Percentiles rank a stretch among this genome's conserved stretches.
These are phyloP conservation scores for Argentina silus DNA, from an alignment of 2,797 vertebrate genomes.

Conservation along the genomic window DNA sequence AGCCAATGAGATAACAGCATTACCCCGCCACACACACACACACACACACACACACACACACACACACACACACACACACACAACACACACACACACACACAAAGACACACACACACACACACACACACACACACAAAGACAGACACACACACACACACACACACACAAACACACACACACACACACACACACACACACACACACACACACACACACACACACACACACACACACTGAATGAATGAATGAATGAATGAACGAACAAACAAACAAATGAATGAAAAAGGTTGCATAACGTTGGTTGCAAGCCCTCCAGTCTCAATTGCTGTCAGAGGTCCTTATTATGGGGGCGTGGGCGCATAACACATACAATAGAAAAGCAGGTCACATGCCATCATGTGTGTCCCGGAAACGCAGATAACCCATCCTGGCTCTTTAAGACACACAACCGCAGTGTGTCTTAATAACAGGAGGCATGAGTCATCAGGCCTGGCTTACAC, in stretches of 20 bases:
- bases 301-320: slow-evolving; percentile 31
- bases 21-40: slow-evolving; percentile 9
- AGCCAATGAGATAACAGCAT: slow-evolving; percentile 30
- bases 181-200: slow-evolving; percentile 4
- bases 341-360: slow-evolving; percentile 27
- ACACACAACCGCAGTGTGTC: slow-evolving; percentile 57
- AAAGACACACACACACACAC: slow-evolving; percentile 21
- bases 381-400: slow-evolving; percentile 40
- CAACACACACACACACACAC: slow-evolving; percentile 14
- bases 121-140: slow-evolving; percentile 4
- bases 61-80: slow-evolving; percentile 14
- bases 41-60: slow-evolving; percentile 21
- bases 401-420: slow-evolving; percentile 40
- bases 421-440: slow-evolving; percentile 47
- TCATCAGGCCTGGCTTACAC: slow-evolving; percentile 69
- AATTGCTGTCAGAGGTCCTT: slow-evolving; percentile 23
- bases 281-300: slow-evolving; percentile 47
- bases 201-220: slow-evolving; percentile 16
- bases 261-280: slow-evolving; percentile 48
- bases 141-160: slow-evolving; percentile 8
- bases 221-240: slow-evolving; percentile 21
- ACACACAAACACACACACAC: slow-evolving; percentile 21
- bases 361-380: slow-evolving; percentile 41
- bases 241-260: slow-evolving; percentile 45
- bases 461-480: slow-evolving; percentile 74